Conservation (phyloP, 2,888 invertebrate species). For the Xestia rhomboidea region DNA sequence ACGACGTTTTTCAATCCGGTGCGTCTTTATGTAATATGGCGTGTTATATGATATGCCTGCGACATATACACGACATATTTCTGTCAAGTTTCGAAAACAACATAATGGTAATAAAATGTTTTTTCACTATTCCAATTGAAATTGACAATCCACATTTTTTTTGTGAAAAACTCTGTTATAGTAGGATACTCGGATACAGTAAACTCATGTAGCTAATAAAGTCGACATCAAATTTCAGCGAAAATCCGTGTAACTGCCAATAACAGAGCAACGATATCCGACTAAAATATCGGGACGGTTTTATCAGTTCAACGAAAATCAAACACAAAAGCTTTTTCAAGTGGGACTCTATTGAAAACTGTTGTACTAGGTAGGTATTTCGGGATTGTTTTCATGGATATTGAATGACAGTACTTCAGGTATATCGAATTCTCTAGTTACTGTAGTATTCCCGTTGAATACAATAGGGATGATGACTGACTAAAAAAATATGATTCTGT, state of each 20-base stretch:
- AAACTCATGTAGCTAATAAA: conserved; percentile 6
- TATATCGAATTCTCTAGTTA: background rate
- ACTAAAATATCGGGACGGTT: conserved; percentile 42
- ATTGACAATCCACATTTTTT: background rate
- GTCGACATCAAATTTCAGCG: conserved; percentile 19
- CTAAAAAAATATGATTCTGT: too few relatives aligned
- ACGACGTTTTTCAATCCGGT: too few relatives aligned
- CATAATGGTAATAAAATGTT: background rate
- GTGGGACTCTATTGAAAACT: conserved; percentile 8
- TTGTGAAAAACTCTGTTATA: background rate
- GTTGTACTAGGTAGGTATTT: conserved; percentile 5
- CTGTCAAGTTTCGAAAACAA: background rate
- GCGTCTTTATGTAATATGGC: too few relatives aligned
- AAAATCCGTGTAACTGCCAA: conserved; percentile 46
- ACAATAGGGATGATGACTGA: too few relatives aligned
- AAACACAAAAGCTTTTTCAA: conserved; percentile 50
- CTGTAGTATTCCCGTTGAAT: background rate
- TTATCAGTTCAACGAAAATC: conserved; percentile 48
- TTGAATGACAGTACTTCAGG: conserved; percentile 7
- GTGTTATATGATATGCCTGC: too few relatives aligned
- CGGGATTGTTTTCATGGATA: conserved; percentile 4
- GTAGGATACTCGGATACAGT: background rate
- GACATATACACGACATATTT: too few relatives aligned
- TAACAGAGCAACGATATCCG: conserved; percentile 30
- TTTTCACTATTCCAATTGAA: conserved; percentile 5